These are phyloP conservation scores for Coccyzus lansbergi DNA, from an alignment of 2,797 vertebrate genomes.

Conservation along the genomic window DNA sequence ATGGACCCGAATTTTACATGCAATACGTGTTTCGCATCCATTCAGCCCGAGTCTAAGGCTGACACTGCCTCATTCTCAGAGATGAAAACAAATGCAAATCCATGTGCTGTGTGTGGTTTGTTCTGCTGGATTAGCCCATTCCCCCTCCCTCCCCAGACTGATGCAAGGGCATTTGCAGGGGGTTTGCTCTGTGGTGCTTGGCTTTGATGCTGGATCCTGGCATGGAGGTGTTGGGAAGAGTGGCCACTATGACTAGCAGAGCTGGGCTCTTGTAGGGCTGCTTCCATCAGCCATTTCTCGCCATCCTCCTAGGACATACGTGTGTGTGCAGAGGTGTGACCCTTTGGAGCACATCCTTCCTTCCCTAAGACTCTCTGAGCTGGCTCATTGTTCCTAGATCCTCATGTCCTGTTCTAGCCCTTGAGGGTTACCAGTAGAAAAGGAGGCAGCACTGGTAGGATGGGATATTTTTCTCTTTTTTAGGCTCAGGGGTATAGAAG, in stretches of 20 bases:
- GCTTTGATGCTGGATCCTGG: neutral
- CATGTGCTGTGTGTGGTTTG: neutral
- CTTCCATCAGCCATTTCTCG: neutral
- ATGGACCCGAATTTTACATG: neutral
- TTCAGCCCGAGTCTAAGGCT: neutral
- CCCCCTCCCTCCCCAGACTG: neutral
- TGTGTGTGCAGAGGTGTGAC: neutral
- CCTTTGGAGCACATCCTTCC: neutral
- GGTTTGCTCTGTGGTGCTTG: neutral
- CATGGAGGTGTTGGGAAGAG: neutral
- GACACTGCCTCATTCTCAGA: neutral
- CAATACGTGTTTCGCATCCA: neutral
- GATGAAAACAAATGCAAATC: constrained; percentile 39
- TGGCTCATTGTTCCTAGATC: neutral
- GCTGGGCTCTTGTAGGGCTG: neutral
- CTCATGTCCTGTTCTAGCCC: neutral
- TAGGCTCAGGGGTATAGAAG: constrained; percentile 9
- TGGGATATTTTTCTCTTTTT: neutral
- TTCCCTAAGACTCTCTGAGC: neutral
- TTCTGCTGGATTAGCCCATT: neutral
- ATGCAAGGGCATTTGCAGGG: neutral
- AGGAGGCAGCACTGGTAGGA: neutral
- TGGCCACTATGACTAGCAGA: neutral
- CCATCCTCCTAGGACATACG: neutral
- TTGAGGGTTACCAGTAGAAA: neutral